These are phyloP conservation scores for Amblyraja radiata DNA, from an alignment of 2,797 vertebrate species.

Conservation along the genomic window DNA sequence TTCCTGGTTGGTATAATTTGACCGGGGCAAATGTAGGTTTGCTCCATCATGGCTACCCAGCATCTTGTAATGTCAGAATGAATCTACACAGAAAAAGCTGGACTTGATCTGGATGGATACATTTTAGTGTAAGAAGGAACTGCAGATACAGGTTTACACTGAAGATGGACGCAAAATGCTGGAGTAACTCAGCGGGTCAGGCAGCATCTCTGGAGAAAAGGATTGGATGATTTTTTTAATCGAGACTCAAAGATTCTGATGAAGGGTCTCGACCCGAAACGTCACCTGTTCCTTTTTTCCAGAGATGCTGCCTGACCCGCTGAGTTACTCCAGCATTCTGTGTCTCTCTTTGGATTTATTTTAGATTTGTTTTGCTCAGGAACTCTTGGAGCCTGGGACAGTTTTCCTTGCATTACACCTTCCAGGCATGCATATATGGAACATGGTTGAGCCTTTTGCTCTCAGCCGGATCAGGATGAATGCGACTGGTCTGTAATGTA, in stretches of 20 bases:
- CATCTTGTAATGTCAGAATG: neutral
- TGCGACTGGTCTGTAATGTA: neutral
- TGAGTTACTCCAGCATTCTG: too few species aligned
- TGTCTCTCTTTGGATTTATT: neutral
- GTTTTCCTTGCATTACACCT: neutral
- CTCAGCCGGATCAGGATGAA: neutral
- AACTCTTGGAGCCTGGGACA: neutral
- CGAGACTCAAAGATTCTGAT: too few species aligned
- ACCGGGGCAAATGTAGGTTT: neutral
- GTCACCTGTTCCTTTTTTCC: too few species aligned
- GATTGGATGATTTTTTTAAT: too few species aligned
- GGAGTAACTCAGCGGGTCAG: too few species aligned
- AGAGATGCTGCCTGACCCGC: too few species aligned
- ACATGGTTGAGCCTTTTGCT: neutral
- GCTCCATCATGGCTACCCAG: neutral
- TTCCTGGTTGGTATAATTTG: neutral
- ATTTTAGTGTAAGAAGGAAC: neutral
- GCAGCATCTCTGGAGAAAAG: too few species aligned
- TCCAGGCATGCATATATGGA: neutral
- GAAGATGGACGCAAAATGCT: too few species aligned
- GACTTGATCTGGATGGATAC: conserved; percentile 1
- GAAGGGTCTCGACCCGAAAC: too few species aligned
- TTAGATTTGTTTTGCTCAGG: neutral
- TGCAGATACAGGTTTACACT: too few species aligned
- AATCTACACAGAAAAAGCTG: neutral